Evolutionary conservation across 2,888 invertebrate genomes (phyloP).

Genomic region (Drosophila kanekoi): DNA sequence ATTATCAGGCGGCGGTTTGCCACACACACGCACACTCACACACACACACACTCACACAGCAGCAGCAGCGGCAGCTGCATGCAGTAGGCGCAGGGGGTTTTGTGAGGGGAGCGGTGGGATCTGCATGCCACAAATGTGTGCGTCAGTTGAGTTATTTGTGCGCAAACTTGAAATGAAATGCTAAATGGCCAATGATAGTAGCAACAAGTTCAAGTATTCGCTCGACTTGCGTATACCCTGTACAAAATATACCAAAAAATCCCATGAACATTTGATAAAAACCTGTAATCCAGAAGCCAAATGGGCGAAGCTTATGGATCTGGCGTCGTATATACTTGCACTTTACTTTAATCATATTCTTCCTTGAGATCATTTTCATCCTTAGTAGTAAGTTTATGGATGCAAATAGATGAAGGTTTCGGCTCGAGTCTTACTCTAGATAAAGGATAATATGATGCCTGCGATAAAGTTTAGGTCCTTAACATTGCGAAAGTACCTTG

Average conservation of each 20-base stretch:
- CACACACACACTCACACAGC: constrained; percentile 17
- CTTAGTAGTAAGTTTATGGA: too few species aligned
- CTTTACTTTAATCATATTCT: too few species aligned
- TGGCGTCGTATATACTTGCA: too few species aligned
- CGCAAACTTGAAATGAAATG: constrained; percentile 59
- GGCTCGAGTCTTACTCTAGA: too few species aligned
- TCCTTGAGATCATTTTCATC: too few species aligned
- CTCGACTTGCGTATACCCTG: constrained; percentile 14
- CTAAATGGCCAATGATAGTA: constrained; percentile 34
- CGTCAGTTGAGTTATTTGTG: constrained; percentile 61
- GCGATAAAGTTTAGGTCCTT: too few species aligned
- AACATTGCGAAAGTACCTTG: too few species aligned
- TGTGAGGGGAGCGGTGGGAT: neutral
- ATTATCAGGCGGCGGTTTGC: constrained; percentile 82
- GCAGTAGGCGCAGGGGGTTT: neutral
- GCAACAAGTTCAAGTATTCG: neutral
- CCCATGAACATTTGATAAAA: neutral
- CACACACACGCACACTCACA: constrained; percentile 47
- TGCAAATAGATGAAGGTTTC: too few species aligned
- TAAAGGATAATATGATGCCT: too few species aligned
- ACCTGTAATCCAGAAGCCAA: too few species aligned
- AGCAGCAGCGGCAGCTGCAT: constrained; percentile 5
- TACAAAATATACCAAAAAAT: neutral
- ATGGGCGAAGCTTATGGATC: too few species aligned
- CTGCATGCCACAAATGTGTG: constrained; percentile 18